These are phyloP conservation scores for Eupithecia subfuscata DNA, from an alignment of 2,888 invertebrate species.

Conservation along the genomic window DNA sequence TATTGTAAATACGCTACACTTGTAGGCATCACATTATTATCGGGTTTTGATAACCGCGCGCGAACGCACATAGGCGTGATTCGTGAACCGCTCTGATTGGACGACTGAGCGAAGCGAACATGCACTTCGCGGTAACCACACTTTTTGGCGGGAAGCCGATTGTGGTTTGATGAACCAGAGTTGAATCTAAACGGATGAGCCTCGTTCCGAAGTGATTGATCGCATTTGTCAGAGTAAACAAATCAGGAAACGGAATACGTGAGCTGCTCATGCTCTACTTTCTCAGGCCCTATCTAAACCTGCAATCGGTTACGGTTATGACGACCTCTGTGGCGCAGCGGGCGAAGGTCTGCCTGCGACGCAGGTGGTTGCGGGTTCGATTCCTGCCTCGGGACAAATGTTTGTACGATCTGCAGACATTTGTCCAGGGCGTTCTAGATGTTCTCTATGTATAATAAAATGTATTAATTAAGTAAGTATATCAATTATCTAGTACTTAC, in stretches of 20 bases:
- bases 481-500: no score
- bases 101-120: conserved; percentile 58
- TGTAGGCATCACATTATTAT: conserved; percentile 55
- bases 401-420: no score
- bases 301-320: no score
- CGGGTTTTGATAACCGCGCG: conserved; percentile 74
- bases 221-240: conserved; percentile 46
- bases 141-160: conserved; percentile 68
- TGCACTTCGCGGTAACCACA: conserved; percentile 48
- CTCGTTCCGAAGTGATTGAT: conserved; percentile 41
- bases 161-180: conserved; percentile 42
- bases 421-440: no score
- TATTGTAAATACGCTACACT: conserved; percentile 56
- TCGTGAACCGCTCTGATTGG: conserved; percentile 76
- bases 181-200: conserved; percentile 36
- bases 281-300: neutral
- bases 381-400: no score
- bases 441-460: no score
- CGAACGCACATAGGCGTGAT: conserved; percentile 70
- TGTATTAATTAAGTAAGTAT: no score
- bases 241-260: conserved; percentile 12
- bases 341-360: no score
- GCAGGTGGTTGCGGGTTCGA: no score
- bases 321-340: no score
- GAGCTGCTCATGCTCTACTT: conserved; percentile 2